Conservation (phyloP, 2,888 invertebrate genomes). For the Pheosia tremula region DNA sequence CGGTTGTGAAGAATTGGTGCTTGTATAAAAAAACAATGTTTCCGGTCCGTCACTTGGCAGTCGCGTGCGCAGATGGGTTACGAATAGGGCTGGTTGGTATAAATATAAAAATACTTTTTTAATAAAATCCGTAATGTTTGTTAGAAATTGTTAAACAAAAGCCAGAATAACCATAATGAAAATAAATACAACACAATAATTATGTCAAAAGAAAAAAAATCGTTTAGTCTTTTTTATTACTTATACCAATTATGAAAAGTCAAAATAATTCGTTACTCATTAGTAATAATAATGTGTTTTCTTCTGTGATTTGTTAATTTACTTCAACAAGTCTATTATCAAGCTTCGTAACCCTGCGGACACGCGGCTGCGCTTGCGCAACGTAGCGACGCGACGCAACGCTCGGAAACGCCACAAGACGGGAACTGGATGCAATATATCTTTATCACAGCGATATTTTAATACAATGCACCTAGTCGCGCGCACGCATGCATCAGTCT, state of each 20-base stretch:
- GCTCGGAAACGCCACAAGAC: constrained; percentile 56
- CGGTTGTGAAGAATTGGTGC: constrained; percentile 31
- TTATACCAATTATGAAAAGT: no score
- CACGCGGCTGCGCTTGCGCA: constrained; percentile 53
- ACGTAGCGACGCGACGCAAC: constrained; percentile 16
- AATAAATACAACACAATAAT: no score
- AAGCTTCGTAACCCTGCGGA: constrained; percentile 14
- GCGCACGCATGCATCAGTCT: constrained; percentile 49
- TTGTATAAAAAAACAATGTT: constrained; percentile 38
- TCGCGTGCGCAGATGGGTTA: constrained; percentile 57
- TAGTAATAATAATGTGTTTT: no score
- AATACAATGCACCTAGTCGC: constrained; percentile 18
- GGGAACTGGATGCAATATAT: constrained; percentile 57
- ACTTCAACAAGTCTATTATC: not conserved
- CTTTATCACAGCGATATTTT: constrained; percentile 48
- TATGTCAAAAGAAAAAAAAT: no score
- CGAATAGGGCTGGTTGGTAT: not conserved
- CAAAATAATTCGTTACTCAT: no score
- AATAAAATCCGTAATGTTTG: no score
- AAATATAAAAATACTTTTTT: no score
- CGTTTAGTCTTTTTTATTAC: no score
- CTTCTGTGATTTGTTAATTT: not conserved
- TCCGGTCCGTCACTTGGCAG: constrained; percentile 51
- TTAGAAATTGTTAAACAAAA: no score
- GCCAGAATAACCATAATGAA: no score